Conservation (phyloP, 2,888 invertebrate species). For the Drosophila engyochracea region DNA sequence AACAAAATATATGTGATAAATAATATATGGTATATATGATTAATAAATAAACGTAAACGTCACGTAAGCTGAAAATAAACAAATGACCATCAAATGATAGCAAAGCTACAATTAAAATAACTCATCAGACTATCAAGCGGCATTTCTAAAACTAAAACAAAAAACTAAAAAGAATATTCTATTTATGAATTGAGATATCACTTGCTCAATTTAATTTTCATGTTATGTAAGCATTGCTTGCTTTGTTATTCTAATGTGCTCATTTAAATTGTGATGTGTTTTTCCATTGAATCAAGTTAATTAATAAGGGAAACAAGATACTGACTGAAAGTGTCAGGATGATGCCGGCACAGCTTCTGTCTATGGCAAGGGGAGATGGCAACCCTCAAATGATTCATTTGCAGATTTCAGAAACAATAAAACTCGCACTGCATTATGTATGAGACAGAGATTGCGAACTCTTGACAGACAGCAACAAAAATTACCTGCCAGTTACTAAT, state of each 20-base stretch:
- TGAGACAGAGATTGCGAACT: conserved; percentile 47
- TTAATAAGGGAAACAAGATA: conserved; percentile 22
- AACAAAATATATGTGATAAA: not conserved
- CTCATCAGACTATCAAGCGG: not conserved
- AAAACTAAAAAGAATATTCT: not conserved
- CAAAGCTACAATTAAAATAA: not conserved
- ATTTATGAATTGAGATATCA: not conserved
- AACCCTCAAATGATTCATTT: conserved; percentile 51
- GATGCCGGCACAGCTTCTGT: conserved; percentile 13
- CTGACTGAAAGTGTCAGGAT: conserved; percentile 31
- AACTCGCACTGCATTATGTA: conserved; percentile 67
- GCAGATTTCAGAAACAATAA: conserved; percentile 74
- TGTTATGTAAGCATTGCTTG: conserved; percentile 2
- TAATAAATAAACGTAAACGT: not conserved
- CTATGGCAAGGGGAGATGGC: not conserved
- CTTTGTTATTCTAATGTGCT: conserved; percentile 26
- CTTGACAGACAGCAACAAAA: conserved; percentile 52
- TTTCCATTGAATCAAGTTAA: conserved; percentile 30
- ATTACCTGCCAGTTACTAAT: conserved; percentile 40
- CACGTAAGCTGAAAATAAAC: not conserved
- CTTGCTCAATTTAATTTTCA: not conserved
- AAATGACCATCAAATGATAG: not conserved
- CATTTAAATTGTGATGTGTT: conserved; percentile 49
- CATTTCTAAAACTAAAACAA: not conserved
- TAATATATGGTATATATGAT: not conserved